Evolutionary conservation across 2,888 invertebrate genomes (phyloP).

Genomic region (Philopedon plagiatum): DNA sequence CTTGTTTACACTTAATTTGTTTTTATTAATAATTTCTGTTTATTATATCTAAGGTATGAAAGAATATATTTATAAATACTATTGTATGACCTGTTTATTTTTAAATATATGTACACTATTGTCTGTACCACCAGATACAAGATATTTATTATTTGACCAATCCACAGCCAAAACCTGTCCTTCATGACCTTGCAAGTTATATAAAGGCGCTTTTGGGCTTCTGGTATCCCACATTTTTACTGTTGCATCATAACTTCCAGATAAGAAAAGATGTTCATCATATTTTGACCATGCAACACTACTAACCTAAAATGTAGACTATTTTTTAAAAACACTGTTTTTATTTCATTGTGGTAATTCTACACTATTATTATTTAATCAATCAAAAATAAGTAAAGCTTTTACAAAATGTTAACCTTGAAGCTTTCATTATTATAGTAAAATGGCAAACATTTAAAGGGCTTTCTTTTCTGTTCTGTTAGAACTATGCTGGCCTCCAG

Average conservation of each 20-base stretch:
- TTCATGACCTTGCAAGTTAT: conserved; percentile 93
- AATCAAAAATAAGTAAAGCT: too few species aligned
- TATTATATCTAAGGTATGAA: conserved; percentile 1
- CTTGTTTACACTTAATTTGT: not conserved
- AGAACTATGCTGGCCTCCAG: conserved; percentile 56
- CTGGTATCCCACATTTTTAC: conserved; percentile 97
- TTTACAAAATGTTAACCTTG: too few species aligned
- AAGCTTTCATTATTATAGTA: too few species aligned
- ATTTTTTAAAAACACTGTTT: not conserved
- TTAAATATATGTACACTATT: conserved; percentile 92
- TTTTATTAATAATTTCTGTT: too few species aligned
- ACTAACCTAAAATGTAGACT: conserved; percentile 38
- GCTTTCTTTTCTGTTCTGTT: too few species aligned
- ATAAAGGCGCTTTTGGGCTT: conserved; percentile 92
- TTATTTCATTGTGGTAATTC: not conserved
- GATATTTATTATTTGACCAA: conserved; percentile 89
- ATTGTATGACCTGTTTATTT: conserved; percentile 59
- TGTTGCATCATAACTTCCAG: conserved; percentile 91
- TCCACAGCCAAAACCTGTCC: conserved; percentile 94
- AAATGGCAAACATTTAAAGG: too few species aligned
- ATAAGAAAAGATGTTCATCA: conserved; percentile 88
- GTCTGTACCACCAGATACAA: conserved; percentile 95
- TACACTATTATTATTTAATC: too few species aligned
- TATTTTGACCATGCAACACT: conserved; percentile 78
- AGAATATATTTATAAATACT: conserved; percentile 26